Evolutionary conservation across 2,113 vertebrate genomes (phyloP).

Genomic region (Actinemys pallida): DNA sequence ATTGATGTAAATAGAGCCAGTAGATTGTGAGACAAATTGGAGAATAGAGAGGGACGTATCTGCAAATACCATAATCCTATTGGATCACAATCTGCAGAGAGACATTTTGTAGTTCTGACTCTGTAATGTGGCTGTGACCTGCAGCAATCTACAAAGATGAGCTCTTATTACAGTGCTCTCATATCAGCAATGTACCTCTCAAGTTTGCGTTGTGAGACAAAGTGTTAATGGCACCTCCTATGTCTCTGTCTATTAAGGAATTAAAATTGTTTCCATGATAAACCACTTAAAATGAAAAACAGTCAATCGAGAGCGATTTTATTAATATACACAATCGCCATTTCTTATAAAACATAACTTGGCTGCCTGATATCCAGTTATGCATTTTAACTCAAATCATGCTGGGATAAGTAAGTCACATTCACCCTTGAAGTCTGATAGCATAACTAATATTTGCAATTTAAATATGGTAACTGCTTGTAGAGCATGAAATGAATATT

Average conservation of each 20-base stretch:
- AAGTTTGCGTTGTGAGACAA: background rate
- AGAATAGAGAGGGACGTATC: background rate
- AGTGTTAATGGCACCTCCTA: background rate
- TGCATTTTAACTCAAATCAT: background rate
- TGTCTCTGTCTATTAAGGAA: background rate
- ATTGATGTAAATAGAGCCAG: background rate
- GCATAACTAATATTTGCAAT: background rate
- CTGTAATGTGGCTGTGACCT: background rate
- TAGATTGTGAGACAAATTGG: background rate
- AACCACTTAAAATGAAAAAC: background rate
- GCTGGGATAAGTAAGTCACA: background rate
- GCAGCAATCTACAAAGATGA: background rate
- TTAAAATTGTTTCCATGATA: background rate
- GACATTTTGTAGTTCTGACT: background rate
- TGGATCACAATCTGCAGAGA: background rate
- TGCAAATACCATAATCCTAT: background rate
- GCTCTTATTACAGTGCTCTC: background rate
- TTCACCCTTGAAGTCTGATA: background rate
- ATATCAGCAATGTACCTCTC: accelerated
- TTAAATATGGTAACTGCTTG: background rate
- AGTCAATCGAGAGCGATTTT: background rate
- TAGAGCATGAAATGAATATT: background rate
- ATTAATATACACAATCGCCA: background rate
- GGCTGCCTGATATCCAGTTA: background rate
- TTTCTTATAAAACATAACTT: background rate